These are phyloP conservation scores for Brachionichthys hirsutus DNA, from an alignment of 2,113 vertebrate genomes.

Conservation along the genomic window DNA sequence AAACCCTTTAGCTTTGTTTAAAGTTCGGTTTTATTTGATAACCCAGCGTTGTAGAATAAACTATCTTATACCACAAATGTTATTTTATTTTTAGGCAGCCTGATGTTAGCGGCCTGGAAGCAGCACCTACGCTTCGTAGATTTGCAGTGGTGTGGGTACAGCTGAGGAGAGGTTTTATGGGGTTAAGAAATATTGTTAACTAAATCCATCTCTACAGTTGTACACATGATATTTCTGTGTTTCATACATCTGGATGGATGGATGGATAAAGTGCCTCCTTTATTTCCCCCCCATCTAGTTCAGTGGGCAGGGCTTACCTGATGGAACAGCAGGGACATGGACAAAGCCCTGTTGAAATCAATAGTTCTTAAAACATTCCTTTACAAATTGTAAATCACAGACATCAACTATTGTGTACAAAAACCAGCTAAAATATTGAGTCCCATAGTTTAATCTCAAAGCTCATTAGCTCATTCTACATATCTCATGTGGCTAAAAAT, in stretches of 20 bases:
- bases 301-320: neutral
- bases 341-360: neutral
- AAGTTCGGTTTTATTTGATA: too few relatives aligned
- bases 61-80: neutral
- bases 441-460: too few relatives aligned
- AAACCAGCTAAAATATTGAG: neutral
- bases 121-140: constrained; percentile 5
- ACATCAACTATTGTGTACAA: neutral
- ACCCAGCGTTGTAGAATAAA: neutral
- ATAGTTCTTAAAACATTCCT: too few relatives aligned
- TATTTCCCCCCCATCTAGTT: neutral
- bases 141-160: constrained; percentile 9
- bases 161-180: constrained; percentile 38
- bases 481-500: constrained; percentile 21
- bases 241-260: too few relatives aligned
- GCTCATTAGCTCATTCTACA: neutral
- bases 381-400: too few relatives aligned
- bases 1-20: too few relatives aligned
- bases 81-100: neutral
- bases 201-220: neutral
- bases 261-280: too few relatives aligned
- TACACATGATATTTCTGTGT: constrained; percentile 18
- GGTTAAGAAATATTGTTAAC: neutral
- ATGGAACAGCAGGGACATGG: too few relatives aligned
- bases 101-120: constrained; percentile 14